These are phyloP conservation scores for Aporophyla nigra DNA, from an alignment of 2,888 invertebrate species.

Conservation along the genomic window DNA sequence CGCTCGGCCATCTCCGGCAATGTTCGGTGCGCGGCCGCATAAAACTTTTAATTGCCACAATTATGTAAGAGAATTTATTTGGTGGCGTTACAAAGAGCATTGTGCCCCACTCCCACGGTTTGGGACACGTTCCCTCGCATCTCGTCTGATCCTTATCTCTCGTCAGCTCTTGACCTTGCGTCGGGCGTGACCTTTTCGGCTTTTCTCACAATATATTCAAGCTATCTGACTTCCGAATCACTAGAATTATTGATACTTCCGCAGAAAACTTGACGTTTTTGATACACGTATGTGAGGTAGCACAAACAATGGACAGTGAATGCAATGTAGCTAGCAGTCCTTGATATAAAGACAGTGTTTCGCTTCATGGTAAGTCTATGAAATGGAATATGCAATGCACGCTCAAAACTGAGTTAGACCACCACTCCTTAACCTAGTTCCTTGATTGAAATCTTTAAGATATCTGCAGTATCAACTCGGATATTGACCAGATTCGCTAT, in stretches of 20 bases:
- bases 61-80: conserved; percentile 84
- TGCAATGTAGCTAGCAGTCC: conserved; percentile 22
- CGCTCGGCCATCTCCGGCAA: conserved; percentile 48
- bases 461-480: conserved; percentile 44
- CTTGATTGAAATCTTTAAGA: conserved; percentile 56
- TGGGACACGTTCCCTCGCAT: conserved; percentile 79
- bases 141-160: conserved; percentile 79
- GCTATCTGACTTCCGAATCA: conserved; percentile 79
- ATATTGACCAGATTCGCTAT: conserved; percentile 52
- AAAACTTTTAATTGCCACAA: conserved; percentile 85
- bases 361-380: conserved; percentile 19
- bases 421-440: conserved; percentile 63
- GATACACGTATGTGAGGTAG: conserved; percentile 23
- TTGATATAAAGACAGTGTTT: conserved; percentile 28
- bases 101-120: conserved; percentile 84
- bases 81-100: conserved; percentile 79
- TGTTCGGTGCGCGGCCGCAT: conserved; percentile 66
- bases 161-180: conserved; percentile 83
- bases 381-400: conserved; percentile 46
- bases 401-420: conserved; percentile 41
- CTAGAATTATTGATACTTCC: conserved; percentile 76
- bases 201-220: conserved; percentile 75
- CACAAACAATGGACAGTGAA: conserved; percentile 54
- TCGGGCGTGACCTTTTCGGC: conserved; percentile 80
- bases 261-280: conserved; percentile 59